Percentiles rank a stretch among this genome's conserved stretches.
phyloP scores from a whole-genome alignment of 92 coral and sea anemone genomes.

The Epizoanthus scotinus region DNA sequence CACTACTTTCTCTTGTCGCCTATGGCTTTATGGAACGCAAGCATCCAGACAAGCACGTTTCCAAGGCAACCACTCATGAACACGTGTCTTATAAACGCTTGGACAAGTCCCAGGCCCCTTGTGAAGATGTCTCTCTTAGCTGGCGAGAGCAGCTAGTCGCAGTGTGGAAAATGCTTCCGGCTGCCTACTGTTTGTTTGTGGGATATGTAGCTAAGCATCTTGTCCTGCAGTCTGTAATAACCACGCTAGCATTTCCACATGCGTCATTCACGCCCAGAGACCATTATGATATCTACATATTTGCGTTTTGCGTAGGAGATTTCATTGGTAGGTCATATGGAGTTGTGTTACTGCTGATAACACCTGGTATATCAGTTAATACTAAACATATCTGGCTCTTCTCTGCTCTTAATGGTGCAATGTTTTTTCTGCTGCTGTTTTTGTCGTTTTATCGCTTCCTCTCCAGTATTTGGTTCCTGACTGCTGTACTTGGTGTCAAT shows the following conservation, averaged over 20 bases:
- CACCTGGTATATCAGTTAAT: not conserved
- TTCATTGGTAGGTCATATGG: slow-evolving; percentile 7
- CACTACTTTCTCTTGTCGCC: not conserved
- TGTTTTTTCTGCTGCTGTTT: not conserved
- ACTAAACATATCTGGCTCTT: not conserved
- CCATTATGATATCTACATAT: not conserved
- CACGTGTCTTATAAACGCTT: not conserved
- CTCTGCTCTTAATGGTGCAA: not conserved
- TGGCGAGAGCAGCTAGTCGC: not conserved
- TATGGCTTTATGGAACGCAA: not conserved
- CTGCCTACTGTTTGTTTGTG: not conserved
- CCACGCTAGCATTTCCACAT: slow-evolving; percentile 2
- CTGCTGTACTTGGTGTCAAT: not conserved
- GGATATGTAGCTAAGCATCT: not conserved
- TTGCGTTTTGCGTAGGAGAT: not conserved
- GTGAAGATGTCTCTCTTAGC: not conserved
- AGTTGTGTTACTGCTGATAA: not conserved
- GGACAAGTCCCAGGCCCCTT: not conserved
- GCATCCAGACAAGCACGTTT: not conserved
- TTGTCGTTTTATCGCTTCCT: not conserved
- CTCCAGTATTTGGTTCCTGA: not conserved
- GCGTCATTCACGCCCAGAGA: not conserved
- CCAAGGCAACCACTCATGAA: not conserved
- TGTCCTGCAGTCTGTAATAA: not conserved
- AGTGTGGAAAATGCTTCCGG: not conserved